These are phyloP conservation scores for Hippocampus comes DNA, from an alignment of 2,113 vertebrate genomes.

Conservation along the genomic window DNA sequence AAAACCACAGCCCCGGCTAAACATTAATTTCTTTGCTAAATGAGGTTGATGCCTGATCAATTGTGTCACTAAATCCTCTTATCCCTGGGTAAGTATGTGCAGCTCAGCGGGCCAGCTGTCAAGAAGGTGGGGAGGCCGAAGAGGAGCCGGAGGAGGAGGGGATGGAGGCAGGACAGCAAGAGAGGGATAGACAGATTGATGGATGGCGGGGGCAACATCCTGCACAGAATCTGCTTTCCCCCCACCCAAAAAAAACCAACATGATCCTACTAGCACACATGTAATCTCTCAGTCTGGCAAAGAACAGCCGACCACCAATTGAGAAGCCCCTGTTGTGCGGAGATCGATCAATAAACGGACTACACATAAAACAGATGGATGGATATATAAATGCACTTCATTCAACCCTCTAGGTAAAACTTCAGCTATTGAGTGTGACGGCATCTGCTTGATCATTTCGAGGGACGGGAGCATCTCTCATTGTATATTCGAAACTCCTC, in stretches of 20 bases:
- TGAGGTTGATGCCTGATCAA: conserved; percentile 75
- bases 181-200: conserved; percentile 29
- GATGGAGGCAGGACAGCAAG: conserved; percentile 24
- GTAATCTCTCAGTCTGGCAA: conserved; percentile 29
- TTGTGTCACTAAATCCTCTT: conserved; percentile 74
- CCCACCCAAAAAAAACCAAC: conserved; percentile 4
- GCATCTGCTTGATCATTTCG: background rate
- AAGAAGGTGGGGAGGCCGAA: conserved; percentile 60
- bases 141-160: conserved; percentile 27
- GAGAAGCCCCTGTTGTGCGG: conserved; percentile 20
- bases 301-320: conserved; percentile 42
- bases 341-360: conserved; percentile 2
- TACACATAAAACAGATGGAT: background rate
- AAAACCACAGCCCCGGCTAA: conserved; percentile 33
- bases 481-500: background rate
- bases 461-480: no score
- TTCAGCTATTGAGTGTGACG: background rate
- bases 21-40: conserved; percentile 65
- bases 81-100: conserved; percentile 67
- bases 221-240: conserved; percentile 12
- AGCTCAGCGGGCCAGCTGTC: conserved; percentile 73
- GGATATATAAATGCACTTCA: background rate
- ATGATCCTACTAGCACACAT: conserved; percentile 27
- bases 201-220: conserved; percentile 38
- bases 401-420: background rate